Base-by-base conservation (phyloP, 2,888 invertebrate species). In the Chymomyza fuscimana region DNA sequence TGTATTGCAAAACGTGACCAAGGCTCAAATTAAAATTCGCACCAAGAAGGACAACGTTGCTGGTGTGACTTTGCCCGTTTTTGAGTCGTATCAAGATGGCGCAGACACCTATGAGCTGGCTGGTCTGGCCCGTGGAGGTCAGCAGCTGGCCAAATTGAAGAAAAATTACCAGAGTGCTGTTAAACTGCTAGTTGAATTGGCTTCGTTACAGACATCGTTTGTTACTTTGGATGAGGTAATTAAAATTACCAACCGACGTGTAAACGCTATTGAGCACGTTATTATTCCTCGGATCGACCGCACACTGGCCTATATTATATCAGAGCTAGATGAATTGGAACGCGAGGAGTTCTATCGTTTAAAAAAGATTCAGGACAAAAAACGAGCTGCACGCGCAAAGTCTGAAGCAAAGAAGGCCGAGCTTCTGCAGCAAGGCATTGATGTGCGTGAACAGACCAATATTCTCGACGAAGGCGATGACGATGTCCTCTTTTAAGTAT, bases 21-120 rank as follows among this genome's bases (percentile, higher is more conserved):
- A 98, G 92, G 99, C 99, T 67, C 99, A 99, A 92, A 97, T 99
- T 80, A 99, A 99, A 93, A 97, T 97, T 75, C 95, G 97, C 70
- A 97, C 98, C 74, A 98, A 98, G 93, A 99, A 98, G 92, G 99
- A 99, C 92, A 99, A 99, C 93, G 99, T 99, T 74, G 99, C 99
- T 89, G 99, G 99, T 94, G 99, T 99, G 3, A 97, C 97, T 79
- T 93, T 99, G 78, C 99, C 99, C 62, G 96, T 99, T 58, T 99
- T 99, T 92, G 92, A 92, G 77, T 91, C 91, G 0, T 92, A 92
- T 77, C 89, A 89, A 89, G 99, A 99, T 92, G 99, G 99, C 63
- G 94, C 97, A 0, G 99, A 99, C 92, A 97, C 98, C 9, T 99
- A 99, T 89, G 99, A 99, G 92, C 92, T 99, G 86, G 98, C 99